Base-by-base conservation (phyloP, 37 sponge, comb jelly and placozoan genomes). In the Halichondria panicea region DNA sequence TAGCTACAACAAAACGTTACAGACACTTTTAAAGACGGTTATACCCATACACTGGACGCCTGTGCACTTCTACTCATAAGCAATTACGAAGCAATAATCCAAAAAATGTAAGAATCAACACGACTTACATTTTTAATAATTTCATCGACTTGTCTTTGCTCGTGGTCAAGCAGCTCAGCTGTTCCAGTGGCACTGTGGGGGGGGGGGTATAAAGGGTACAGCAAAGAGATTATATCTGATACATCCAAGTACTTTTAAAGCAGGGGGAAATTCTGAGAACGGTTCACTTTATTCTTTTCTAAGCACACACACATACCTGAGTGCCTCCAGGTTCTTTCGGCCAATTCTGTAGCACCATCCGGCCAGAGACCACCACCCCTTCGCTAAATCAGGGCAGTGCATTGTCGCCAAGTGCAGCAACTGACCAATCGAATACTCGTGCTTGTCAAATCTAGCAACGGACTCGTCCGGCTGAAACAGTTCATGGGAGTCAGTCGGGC, bases 321-420 rank as follows among this genome's bases (percentile, higher is more conserved):
- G 55, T 34, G 91, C 87, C 38, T 94, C 94, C 63, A 94, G 61
- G 54, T 88, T 90, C 88, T 89, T 89, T 33, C 94, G 70, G 0
- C 96, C 96, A 28, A 91, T 83, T 40, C 90, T 44, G 71, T 95
- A 95, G 54, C 94, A 92, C 96, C 96, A 95, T 1, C 89, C 93
- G 28, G 96, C 96, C 48, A 91, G 78, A 30, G 78, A 40, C 81
- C 81, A 85, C 96, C 96, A 95, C 9, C 84, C 89, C 83, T 95
- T 95, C 24, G 89, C 93, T 53, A 92, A 76, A 27, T 68, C 78
- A 13, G 96, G 94, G 63, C 85, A 81, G 67, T 82, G 66, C 33
- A 88, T 87, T 60, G 87, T 88, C 1, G 93, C 79, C 40, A 95
- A 56, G 50, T 88, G 92, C 33, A 89, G 87, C 41, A 95, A 71